Percentiles rank a stretch among this genome's conserved stretches.
Evolutionary conservation across 2,888 invertebrate genomes (phyloP).

Genomic region (Yponomeuta malinellus): DNA sequence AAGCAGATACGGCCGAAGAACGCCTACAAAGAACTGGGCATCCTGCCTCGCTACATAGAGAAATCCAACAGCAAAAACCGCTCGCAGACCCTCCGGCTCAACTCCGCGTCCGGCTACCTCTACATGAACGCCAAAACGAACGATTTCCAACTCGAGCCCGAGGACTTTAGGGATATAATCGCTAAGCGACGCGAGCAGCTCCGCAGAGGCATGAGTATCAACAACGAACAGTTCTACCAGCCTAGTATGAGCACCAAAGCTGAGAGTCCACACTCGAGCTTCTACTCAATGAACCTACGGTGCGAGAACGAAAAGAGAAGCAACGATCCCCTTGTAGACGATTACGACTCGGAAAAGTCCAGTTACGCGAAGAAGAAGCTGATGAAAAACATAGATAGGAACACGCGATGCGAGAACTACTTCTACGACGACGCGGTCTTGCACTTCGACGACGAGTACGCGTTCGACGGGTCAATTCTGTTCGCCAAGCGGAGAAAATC

Average conservation of each 20-base stretch:
- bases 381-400: conserved; percentile 65
- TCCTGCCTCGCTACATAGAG: conserved; percentile 62
- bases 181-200: conserved; percentile 63
- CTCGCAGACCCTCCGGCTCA: conserved; percentile 61
- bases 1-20: conserved; percentile 54
- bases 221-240: conserved; percentile 46
- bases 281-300: conserved; percentile 58
- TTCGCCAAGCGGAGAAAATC: conserved; percentile 71
- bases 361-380: conserved; percentile 66
- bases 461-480: conserved; percentile 65
- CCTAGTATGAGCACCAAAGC: conserved; percentile 42
- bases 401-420: conserved; percentile 59
- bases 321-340: conserved; percentile 65
- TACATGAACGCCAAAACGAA: conserved; percentile 69
- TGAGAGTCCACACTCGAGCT: conserved; percentile 55
- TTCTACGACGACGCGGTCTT: conserved; percentile 69
- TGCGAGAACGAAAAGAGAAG: conserved; percentile 51
- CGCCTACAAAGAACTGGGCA: conserved; percentile 45
- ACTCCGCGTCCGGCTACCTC: conserved; percentile 67
- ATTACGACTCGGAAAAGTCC: conserved; percentile 65
- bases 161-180: conserved; percentile 65
- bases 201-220: conserved; percentile 56
- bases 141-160: conserved; percentile 66
- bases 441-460: conserved; percentile 68
- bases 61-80: conserved; percentile 53